Evolutionary conservation across 2,888 invertebrate genomes (phyloP).

Genomic region (Pammene aurita): DNA sequence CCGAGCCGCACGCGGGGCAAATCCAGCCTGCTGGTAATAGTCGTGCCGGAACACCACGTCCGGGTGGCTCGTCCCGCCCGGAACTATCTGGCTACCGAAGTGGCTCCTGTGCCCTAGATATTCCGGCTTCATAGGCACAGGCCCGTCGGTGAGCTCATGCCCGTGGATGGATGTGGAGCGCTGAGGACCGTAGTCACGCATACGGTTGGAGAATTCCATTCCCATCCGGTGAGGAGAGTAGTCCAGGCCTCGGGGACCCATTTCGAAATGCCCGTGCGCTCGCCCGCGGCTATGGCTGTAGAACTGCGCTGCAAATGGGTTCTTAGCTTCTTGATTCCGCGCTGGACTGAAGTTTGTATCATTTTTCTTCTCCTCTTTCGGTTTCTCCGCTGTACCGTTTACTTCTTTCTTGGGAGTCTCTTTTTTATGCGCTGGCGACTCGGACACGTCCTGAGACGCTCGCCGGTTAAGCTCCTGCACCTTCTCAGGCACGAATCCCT

Average conservation of each 20-base stretch:
- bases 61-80: conserved; percentile 71
- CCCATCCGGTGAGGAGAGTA: conserved; percentile 78
- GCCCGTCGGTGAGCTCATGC: conserved; percentile 75
- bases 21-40: conserved; percentile 66
- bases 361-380: conserved; percentile 51
- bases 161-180: conserved; percentile 78
- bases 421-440: conserved; percentile 55
- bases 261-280: conserved; percentile 77
- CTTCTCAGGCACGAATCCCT: conserved; percentile 75
- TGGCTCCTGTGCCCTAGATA: conserved; percentile 70
- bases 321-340: conserved; percentile 67
- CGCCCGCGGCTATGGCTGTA: conserved; percentile 67
- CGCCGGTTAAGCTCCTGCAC: conserved; percentile 74
- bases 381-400: conserved; percentile 50
- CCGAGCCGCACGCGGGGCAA: conserved; percentile 71
- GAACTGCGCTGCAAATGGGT: conserved; percentile 74
- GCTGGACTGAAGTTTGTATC: conserved; percentile 54
- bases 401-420: conserved; percentile 66
- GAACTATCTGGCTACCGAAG: conserved; percentile 72
- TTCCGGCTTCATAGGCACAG: conserved; percentile 66
- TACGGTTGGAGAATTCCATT: conserved; percentile 69
- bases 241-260: conserved; percentile 78
- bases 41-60: conserved; percentile 78
- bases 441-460: conserved; percentile 71
- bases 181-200: conserved; percentile 75